Evolutionary conservation across 2,113 vertebrate genomes (phyloP).

Genomic region (Hippocampus comes): DNA sequence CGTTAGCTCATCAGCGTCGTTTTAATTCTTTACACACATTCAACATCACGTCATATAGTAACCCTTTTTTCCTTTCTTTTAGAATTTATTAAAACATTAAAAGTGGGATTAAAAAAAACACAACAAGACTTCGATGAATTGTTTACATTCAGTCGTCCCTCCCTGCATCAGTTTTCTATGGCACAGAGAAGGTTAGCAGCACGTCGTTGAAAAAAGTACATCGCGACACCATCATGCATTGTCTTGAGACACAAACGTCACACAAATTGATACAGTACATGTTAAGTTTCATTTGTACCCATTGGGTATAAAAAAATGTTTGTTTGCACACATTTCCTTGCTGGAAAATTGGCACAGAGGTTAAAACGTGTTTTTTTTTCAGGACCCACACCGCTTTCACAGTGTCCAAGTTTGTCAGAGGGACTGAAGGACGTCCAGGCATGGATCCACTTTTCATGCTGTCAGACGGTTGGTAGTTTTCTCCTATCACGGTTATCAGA

Average conservation of each 20-base stretch:
- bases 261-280: slow-evolving; percentile 15
- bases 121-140: slow-evolving; percentile 7
- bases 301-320: slow-evolving; percentile 37
- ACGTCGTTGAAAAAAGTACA: slow-evolving; percentile 1
- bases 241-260: slow-evolving; percentile 13
- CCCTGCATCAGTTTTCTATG: slow-evolving; percentile 25
- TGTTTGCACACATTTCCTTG: slow-evolving; percentile 13
- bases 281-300: slow-evolving; percentile 48
- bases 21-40: slow-evolving; percentile 35
- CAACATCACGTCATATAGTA: slow-evolving; percentile 14
- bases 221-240: slow-evolving; percentile 7
- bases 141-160: slow-evolving; percentile 29
- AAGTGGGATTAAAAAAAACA: slow-evolving; percentile 14
- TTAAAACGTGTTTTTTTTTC: not conserved
- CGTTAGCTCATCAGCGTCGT: not conserved
- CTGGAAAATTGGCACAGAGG: slow-evolving; percentile 24
- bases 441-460: not conserved
- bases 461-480: not conserved
- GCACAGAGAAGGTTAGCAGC: slow-evolving; percentile 32
- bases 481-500: not conserved
- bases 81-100: slow-evolving; percentile 29
- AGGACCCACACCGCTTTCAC: not conserved
- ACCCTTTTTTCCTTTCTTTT: not conserved
- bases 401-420: not conserved
- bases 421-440: not conserved